Percentiles rank a stretch among this genome's conserved stretches.
phyloP scores from a whole-genome alignment of 2,113 vertebrate genomes.

The Speoplatyrhinus poulsoni region DNA sequence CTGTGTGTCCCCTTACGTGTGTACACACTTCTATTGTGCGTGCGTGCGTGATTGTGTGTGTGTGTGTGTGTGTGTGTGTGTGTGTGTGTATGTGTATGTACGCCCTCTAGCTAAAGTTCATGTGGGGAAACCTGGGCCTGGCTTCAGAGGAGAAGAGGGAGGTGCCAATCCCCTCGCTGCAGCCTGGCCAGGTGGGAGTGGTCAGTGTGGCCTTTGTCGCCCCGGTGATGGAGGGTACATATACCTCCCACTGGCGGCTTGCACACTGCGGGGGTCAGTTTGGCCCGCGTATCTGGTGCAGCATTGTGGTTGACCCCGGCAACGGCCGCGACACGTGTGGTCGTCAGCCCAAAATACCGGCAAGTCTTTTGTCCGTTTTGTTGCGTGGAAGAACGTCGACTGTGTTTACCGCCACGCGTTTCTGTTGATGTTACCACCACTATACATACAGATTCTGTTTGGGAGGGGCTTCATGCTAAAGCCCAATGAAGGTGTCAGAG shows the following conservation, averaged over 20 bases:
- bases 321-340: constrained; percentile 38
- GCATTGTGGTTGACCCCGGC: constrained; percentile 88
- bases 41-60: constrained; percentile 65
- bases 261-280: constrained; percentile 95
- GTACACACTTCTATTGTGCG: constrained; percentile 32
- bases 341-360: constrained; percentile 77
- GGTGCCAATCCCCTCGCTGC: constrained; percentile 87
- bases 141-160: constrained; percentile 86
- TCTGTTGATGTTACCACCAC: too few species aligned
- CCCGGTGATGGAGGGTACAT: constrained; percentile 90
- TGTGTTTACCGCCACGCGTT: too few species aligned
- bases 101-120: constrained; percentile 87
- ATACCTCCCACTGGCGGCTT: constrained; percentile 97
- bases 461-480: too few species aligned
- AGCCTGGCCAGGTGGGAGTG: constrained; percentile 88
- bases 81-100: constrained; percentile 65
- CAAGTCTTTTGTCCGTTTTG: constrained; percentile 65
- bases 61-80: constrained; percentile 60
- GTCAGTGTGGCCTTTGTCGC: constrained; percentile 94
- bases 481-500: too few species aligned
- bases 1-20: constrained; percentile 39
- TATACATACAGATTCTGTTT: too few species aligned
- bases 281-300: constrained; percentile 97
- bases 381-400: too few species aligned
- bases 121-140: constrained; percentile 96